Conservation (phyloP, 2,888 invertebrate species). For the Dendrolimus houi region DNA sequence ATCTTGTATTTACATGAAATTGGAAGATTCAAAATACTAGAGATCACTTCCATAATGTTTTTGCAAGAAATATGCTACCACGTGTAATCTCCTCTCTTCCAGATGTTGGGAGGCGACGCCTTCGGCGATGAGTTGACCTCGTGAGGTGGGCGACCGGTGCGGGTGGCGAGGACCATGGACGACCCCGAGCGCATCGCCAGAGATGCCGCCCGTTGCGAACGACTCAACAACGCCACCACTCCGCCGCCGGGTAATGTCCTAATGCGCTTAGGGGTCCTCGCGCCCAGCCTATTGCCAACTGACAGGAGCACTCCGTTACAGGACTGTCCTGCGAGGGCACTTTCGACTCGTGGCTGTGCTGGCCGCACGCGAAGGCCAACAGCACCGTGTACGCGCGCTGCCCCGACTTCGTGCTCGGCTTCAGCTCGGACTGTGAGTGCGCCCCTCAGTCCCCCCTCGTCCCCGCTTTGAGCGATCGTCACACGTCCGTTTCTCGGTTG, state of each 20-base stretch:
- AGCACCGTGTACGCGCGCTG: conserved; percentile 79
- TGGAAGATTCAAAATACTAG: too few species aligned
- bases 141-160: not conserved
- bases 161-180: conserved; percentile 29
- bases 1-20: too few species aligned
- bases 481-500: conserved; percentile 5
- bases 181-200: conserved; percentile 50
- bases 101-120: not conserved
- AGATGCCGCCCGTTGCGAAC: conserved; percentile 37
- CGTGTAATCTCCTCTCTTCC: too few species aligned
- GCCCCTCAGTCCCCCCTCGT: not conserved
- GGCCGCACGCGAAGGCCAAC: conserved; percentile 83
- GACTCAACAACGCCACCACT: conserved; percentile 32
- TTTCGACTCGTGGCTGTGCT: conserved; percentile 90
- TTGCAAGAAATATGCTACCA: too few species aligned
- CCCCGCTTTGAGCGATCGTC: not conserved
- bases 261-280: too few species aligned
- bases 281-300: too few species aligned
- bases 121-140: not conserved
- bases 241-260: conserved; percentile 29
- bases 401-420: conserved; percentile 86
- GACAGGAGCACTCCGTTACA: conserved; percentile 29
- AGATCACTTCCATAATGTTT: too few species aligned
- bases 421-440: conserved; percentile 81
- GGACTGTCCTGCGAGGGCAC: conserved; percentile 81